Conservation (phyloP, 2,888 invertebrate genomes). For the Alentia gelatinosa region DNA sequence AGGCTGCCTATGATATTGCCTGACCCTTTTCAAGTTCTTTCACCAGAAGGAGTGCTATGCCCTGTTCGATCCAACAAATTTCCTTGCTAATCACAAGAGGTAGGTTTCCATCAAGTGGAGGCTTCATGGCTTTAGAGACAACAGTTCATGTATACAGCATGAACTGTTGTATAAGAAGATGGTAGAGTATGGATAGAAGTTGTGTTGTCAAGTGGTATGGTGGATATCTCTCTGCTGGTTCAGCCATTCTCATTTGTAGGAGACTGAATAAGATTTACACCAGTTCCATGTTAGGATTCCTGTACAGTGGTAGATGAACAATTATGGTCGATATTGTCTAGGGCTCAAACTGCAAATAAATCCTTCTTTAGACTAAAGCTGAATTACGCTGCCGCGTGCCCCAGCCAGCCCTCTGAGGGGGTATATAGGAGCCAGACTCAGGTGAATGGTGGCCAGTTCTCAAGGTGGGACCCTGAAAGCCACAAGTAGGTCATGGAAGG, state of each 20-base stretch:
- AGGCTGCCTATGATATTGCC: slow-evolving; percentile 24
- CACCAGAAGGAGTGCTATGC: background rate
- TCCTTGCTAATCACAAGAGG: background rate
- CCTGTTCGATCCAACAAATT: slow-evolving; percentile 13
- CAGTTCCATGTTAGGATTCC: slow-evolving; percentile 29
- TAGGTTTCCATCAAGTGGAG: background rate
- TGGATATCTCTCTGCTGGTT: background rate
- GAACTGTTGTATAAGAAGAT: background rate
- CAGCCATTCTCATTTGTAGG: background rate
- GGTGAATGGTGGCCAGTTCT: too few species aligned
- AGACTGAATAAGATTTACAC: background rate
- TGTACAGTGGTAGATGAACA: background rate
- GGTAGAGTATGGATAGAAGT: background rate
- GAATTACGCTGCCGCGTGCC: too few species aligned
- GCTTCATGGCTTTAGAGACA: background rate
- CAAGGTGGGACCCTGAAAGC: too few species aligned
- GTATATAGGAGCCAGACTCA: too few species aligned
- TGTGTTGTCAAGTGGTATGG: background rate
- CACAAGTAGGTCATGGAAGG: too few species aligned
- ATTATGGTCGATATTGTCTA: slow-evolving; percentile 28
- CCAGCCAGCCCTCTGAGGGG: too few species aligned
- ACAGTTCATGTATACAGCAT: background rate
- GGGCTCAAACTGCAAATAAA: background rate
- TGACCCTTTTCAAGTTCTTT: background rate
- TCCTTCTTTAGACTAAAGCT: background rate